Conservation (phyloP, 2,113 vertebrate species). For the Petroica traversi region DNA sequence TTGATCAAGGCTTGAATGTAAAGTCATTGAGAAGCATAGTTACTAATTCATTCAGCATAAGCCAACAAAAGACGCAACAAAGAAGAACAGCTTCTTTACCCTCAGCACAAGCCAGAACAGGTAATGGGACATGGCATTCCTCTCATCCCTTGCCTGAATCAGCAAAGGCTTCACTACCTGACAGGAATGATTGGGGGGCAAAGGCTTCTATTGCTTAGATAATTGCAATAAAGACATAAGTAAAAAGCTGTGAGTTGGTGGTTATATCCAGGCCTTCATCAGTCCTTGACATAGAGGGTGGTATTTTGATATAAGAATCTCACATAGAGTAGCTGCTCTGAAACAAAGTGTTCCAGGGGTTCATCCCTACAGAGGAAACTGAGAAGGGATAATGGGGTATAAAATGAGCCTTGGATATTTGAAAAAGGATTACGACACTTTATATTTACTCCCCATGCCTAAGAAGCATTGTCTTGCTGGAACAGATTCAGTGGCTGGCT, state of each 20-base stretch:
- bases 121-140: fast-evolving
- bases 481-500: background rate
- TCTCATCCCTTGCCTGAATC: background rate
- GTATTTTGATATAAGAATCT: background rate
- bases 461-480: background rate
- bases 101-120: background rate
- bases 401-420: background rate
- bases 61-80: fast-evolving
- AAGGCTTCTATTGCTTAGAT: background rate
- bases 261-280: background rate
- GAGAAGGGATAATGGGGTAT: background rate
- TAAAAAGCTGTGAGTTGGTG: background rate
- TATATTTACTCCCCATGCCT: background rate
- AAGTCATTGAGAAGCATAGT: background rate
- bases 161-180: background rate
- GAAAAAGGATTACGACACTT: fast-evolving
- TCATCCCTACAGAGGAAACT: background rate
- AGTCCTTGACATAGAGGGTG: background rate
- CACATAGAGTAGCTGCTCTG: background rate
- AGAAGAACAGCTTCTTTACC: background rate
- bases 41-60: background rate
- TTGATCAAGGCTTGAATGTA: background rate
- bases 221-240: background rate
- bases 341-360: background rate
- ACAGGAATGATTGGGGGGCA: background rate